These are phyloP conservation scores for Pterois miles DNA, from an alignment of 2,797 vertebrate genomes.

Conservation along the genomic window DNA sequence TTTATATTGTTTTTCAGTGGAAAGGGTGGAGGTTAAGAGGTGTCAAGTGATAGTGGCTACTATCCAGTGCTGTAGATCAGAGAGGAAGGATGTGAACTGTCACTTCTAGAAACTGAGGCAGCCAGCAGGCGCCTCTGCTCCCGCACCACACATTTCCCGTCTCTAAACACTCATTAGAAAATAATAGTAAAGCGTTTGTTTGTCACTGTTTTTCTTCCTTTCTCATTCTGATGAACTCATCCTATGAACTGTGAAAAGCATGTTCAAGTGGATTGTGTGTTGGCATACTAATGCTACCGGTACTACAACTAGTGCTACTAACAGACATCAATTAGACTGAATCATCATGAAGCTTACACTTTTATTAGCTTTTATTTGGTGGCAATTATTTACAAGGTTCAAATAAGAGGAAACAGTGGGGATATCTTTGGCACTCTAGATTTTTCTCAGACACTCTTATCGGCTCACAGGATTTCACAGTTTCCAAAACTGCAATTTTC, in stretches of 20 bases:
- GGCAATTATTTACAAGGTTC: background rate
- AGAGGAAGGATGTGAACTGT: slow-evolving; percentile 71
- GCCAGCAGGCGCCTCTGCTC: slow-evolving; percentile 59
- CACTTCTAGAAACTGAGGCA: slow-evolving; percentile 39
- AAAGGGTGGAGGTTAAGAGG: slow-evolving; percentile 24
- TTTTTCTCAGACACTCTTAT: slow-evolving; percentile 5
- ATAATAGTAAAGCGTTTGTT: background rate
- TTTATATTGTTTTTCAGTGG: background rate
- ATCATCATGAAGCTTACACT: background rate
- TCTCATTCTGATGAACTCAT: slow-evolving; percentile 25
- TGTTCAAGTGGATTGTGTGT: background rate
- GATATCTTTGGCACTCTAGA: background rate
- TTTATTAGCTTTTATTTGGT: background rate
- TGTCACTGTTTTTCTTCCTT: background rate
- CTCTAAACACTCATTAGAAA: slow-evolving; percentile 4
- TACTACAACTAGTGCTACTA: no score
- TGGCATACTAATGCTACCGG: no score
- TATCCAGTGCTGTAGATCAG: background rate
- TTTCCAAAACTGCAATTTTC: background rate
- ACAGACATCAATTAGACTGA: background rate
- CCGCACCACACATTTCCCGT: slow-evolving; percentile 28
- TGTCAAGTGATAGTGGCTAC: slow-evolving; percentile 30
- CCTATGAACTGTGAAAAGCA: no score
- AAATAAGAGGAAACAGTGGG: background rate
- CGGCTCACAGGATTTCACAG: background rate